Evolutionary conservation across 2,113 vertebrate species (phyloP).

Genomic region (Rhinoderma darwinii): DNA sequence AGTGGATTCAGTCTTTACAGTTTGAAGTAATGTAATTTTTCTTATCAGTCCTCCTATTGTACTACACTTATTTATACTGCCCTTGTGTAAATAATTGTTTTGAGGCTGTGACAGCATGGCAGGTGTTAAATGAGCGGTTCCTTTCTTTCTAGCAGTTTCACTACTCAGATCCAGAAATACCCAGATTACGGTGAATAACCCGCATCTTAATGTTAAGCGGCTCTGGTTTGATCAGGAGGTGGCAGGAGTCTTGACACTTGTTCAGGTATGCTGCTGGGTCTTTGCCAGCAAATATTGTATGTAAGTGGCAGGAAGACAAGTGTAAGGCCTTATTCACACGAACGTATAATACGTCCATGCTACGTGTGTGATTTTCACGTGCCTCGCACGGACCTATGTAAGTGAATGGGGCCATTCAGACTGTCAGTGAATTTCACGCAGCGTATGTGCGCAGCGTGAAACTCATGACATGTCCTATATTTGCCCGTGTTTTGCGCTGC

Average conservation of each 20-base stretch:
- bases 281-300: neutral
- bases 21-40: neutral
- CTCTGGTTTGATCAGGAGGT: conserved; percentile 31
- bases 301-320: neutral
- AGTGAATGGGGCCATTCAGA: no score
- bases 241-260: conserved; percentile 30
- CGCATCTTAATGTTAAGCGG: conserved; percentile 25
- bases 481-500: no score
- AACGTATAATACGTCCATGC: no score
- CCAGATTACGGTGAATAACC: conserved; percentile 35
- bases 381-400: no score
- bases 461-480: no score
- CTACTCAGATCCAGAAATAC: conserved; percentile 45
- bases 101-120: neutral
- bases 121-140: neutral
- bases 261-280: neutral
- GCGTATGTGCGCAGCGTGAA: no score
- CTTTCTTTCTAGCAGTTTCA: conserved; percentile 13
- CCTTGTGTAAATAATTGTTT: neutral
- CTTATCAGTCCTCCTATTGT: neutral
- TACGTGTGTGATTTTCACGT: no score
- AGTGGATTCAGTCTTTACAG: neutral
- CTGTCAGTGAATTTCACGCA: no score
- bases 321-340: no score
- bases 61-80: neutral